Base-by-base conservation (phyloP, 2,797 vertebrate species). In the Falco cherrug region DNA sequence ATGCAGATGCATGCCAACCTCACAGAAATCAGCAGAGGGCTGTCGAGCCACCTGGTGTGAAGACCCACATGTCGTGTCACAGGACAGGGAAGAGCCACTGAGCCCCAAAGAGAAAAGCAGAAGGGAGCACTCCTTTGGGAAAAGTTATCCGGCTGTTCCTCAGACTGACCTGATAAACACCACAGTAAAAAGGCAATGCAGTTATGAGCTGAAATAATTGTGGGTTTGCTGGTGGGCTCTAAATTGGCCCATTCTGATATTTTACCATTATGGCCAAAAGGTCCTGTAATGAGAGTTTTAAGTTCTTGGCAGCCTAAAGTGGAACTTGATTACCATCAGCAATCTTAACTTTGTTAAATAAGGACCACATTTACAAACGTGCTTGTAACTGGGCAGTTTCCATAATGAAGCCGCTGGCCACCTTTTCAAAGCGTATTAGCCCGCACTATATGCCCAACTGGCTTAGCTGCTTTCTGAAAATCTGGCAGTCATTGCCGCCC, bases 301-400 rank as follows among this genome's bases (percentile, higher is more conserved):
- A 75, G 10, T 79, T 84, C 53, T 59, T 93, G 93, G 90, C 74
- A 89, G n/a, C 7, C 8, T 29, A 73, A 61, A 79, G 35, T 73
- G 21, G 54, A 90, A 65, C 53, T 84, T 69, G 77, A 81, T 91
- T 90, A 81, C 63, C 69, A 94, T 78, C 80, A 92, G 35, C 64
- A 85, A 64, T 81, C 47, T 83, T 33, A 89, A 73, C 84, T 65
- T 79, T 84, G 26, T 63, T 87, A 85, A 97, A 84, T 87, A 89
- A 31, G 9, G 59, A 79, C 54, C 59, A 93, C 68, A 89, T 96
- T 94, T 94, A 65, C 13, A 5, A 90, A 84, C 0, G 6, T 87
- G n/a, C 16, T 76, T 76, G 12, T 54, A 90, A 73, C 25, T 17
- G 54, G 59, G 57, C 54, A 93, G 59, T 92, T 90, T 90, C 80